Base-by-base conservation (phyloP, 2,888 invertebrate species). In the Pammene fasciana region DNA sequence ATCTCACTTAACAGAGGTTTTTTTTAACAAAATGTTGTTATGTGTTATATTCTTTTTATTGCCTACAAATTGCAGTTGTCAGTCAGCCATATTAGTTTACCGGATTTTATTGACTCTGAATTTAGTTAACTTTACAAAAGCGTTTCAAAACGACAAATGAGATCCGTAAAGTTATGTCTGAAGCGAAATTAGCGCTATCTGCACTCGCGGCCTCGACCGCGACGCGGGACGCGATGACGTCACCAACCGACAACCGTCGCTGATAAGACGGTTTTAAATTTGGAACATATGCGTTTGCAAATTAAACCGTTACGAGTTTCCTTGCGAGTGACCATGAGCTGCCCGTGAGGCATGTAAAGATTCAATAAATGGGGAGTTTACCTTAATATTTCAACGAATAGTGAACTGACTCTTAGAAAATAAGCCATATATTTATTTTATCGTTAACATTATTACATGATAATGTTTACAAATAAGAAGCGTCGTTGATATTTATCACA, bases 131-230 rank as follows among this genome's bases (percentile, higher is more conserved):
- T 2, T 10, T 43, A 11, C 1, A 9, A 45, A 57, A 18, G 16
- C 10, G 13, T 38, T 14, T 55, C 36, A 41, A 57, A 57, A 14
- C 5, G 16, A 43, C 16, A 16, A 56, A 56, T 41, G 10, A 11
- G 10, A 11, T 43, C 43, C 43, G 43, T 43, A 11, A 11, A 43
- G 11, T 43, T 11, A 0, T 43, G 4, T 1, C 13, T 11, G 11
- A 43, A 43, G 11, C 71, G 67, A 41, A 48, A 48, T 41, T 62
- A 68, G 70, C 72, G 72, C 75, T 82, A 84, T 82, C 83, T 79
- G 16, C 72, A 73, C 74, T 67, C 74, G 60, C 48, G 60, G n/a
- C 36, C 83, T 85, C 84, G 81, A 75, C 75, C 72, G 77, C 77
- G 74, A 75, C 73, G 75, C 76, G 68, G 70, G 8, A 8, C 13